Percentiles rank a stretch among this genome's conserved stretches.
phyloP scores from a whole-genome alignment of 2,113 vertebrate genomes.

The Gymnobelideus leadbeateri region DNA sequence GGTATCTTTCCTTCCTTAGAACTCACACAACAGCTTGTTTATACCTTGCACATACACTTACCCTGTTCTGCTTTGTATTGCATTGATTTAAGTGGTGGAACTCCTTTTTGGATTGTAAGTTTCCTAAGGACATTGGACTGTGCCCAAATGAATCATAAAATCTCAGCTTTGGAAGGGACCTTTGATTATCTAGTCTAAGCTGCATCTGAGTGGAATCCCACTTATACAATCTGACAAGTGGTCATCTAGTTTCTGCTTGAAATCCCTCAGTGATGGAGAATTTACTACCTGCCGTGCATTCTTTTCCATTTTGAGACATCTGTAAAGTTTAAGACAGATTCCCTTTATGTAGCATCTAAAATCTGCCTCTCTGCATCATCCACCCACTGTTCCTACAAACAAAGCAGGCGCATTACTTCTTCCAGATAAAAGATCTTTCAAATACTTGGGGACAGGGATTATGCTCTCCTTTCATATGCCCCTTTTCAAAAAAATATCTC shows the following conservation, averaged over 20 bases:
- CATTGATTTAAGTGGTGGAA: neutral
- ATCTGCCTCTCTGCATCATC: neutral
- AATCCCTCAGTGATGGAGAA: neutral
- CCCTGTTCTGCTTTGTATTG: neutral
- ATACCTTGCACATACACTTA: neutral
- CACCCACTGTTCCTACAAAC: neutral
- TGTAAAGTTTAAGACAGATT: neutral
- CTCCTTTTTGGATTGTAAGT: neutral
- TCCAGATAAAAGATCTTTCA: neutral
- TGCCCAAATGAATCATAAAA: neutral
- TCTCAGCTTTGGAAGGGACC: neutral
- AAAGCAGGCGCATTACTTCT: neutral
- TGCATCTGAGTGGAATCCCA: neutral
- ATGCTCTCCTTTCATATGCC: neutral
- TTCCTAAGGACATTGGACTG: neutral
- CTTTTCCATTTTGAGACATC: neutral
- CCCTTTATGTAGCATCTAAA: neutral
- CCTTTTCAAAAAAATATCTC: neutral
- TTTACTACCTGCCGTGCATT: neutral
- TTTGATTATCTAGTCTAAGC: neutral
- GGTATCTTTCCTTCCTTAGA: neutral
- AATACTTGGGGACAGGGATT: neutral
- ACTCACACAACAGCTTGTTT: neutral
- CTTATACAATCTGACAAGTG: neutral
- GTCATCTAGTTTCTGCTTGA: neutral